Conservation (phyloP, 2,113 vertebrate species). For the Thunnus thynnus region DNA sequence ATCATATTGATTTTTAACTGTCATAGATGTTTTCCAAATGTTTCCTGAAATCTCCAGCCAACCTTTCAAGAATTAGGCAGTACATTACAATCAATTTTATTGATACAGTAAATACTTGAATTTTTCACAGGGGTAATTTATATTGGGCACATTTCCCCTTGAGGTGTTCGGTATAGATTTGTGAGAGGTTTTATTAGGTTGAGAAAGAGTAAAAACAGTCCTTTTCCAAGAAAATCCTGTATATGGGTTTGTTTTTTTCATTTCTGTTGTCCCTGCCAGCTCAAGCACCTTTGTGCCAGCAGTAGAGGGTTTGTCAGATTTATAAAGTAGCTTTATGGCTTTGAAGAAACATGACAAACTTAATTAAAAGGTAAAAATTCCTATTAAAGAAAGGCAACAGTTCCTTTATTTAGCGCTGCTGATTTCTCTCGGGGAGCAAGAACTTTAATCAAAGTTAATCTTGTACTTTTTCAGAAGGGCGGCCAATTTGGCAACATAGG, state of each 20-base stretch:
- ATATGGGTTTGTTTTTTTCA: neutral
- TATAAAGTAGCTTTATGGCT: constrained; percentile 27
- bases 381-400: constrained; percentile 16
- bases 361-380: constrained; percentile 43
- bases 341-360: neutral
- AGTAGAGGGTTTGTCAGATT: constrained; percentile 42
- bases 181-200: neutral
- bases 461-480: constrained; percentile 55
- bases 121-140: constrained; percentile 4
- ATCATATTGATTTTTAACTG: neutral
- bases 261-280: neutral
- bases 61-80: neutral
- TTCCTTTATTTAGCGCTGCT: neutral
- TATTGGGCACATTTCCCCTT: constrained; percentile 8
- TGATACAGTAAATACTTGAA: constrained; percentile 13
- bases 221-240: constrained; percentile 17
- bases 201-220: neutral
- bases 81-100: neutral
- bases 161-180: constrained; percentile 23
- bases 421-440: constrained; percentile 19
- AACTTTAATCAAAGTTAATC: constrained; percentile 69
- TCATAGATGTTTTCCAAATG: neutral
- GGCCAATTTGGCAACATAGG: constrained; percentile 65
- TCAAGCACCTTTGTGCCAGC: constrained; percentile 10
- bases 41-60: neutral